phyloP scores from a whole-genome alignment of 2,113 vertebrate species.

The Tetrao urogallus region DNA sequence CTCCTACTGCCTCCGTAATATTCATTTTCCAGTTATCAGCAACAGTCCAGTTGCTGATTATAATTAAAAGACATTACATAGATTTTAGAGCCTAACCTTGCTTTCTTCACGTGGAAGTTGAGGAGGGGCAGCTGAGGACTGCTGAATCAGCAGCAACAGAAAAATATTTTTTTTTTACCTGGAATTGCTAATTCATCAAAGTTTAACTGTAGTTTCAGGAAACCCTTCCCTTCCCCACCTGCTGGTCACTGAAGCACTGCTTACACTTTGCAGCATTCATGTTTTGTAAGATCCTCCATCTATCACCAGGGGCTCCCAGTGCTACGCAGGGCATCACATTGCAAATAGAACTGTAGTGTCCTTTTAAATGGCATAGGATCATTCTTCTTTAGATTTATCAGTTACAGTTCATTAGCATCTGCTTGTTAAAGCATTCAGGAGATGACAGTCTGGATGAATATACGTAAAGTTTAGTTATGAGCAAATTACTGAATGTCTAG shows the following conservation, averaged over 20 bases:
- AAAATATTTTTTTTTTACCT: not conserved
- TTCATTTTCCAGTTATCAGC: slow-evolving; percentile 30
- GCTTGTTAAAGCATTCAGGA: not conserved
- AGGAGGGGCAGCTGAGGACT: not conserved
- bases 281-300: not conserved
- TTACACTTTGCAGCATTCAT: not conserved
- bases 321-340: not conserved
- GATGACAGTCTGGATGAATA: not conserved
- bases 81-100: not conserved
- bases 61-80: slow-evolving; percentile 42
- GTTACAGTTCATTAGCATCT: not conserved
- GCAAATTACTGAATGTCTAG: not conserved
- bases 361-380: not conserved
- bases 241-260: not conserved
- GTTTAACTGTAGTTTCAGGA: not conserved
- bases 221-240: not conserved
- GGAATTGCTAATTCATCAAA: not conserved
- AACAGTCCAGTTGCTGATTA: not conserved
- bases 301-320: not conserved
- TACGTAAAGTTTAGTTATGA: not conserved
- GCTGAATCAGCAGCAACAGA: not conserved
- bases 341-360: not conserved
- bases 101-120: not conserved
- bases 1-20: slow-evolving; percentile 14
- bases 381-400: not conserved